Base-by-base conservation (phyloP, 53 echinoderm and acorn worm genomes). In the Holothuria leucospilota region DNA sequence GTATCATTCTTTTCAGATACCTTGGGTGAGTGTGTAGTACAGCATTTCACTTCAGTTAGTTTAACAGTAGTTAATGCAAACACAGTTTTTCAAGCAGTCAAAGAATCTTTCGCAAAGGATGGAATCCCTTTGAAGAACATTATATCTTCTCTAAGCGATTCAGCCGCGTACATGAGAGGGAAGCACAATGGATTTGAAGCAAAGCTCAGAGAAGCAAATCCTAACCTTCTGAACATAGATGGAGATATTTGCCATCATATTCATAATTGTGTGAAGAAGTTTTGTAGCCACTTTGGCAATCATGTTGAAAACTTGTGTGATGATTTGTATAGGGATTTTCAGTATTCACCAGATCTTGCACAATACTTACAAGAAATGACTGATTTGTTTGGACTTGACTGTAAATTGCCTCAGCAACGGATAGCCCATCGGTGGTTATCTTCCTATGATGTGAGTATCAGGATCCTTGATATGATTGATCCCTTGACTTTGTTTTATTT, bases 91-190 rank as follows among this genome's bases (percentile, higher is more conserved):
- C 41, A 84, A 46, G 85, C 89, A 25, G 73, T 85, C n/a, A 38
- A 42, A 41, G 84, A 72, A 16, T 14, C 41, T 5, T 34, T 87
- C 34, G n/a, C 13, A 66, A 67, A 81, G 53, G 79, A 87, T 69
- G 38, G 77, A 9, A 90, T 86, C 30, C 90, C 86, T 39, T 52
- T 85, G 63, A 29, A 9, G 20, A 90, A 90, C 30, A 38, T 85
- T 29, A 62, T 90, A 66, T 84, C 85, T 23, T 39, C 24, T 7
- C 64, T 89, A 28, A 84, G 74, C 40, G 85, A 90, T 79, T 85
- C 90, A 28, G 71, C 81, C 59, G 88, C 88, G 61, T 88, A 88
- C 72, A 88, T 88, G 88, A 82, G 82, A 20, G 88, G 88, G 15
- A 88, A 70, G 29, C 52, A 26, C 29, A 69, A 58, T 27, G 82